These are phyloP conservation scores for Myanophis thanlyinensis DNA, from an alignment of 2,113 vertebrate species.

Conservation along the genomic window DNA sequence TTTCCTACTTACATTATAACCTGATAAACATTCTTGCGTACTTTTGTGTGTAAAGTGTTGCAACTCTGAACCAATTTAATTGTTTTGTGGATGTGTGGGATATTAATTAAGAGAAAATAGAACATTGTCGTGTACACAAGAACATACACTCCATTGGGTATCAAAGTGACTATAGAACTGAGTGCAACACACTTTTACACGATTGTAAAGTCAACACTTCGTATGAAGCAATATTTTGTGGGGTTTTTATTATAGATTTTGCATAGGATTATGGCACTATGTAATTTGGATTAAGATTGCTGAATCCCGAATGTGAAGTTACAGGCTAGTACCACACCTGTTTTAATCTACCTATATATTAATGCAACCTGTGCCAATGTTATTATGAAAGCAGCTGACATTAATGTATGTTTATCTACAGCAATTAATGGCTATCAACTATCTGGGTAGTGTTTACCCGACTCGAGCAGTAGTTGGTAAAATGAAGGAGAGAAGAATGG, in stretches of 20 bases:
- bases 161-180: neutral
- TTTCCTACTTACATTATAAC: neutral
- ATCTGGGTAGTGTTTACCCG: conserved; percentile 94
- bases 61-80: neutral
- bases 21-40: neutral
- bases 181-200: neutral
- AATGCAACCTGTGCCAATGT: neutral
- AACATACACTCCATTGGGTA: neutral
- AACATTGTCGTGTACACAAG: neutral
- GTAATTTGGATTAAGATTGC: neutral
- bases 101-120: neutral
- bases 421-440: conserved; percentile 95
- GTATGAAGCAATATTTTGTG: neutral
- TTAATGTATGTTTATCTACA: conserved; percentile 55
- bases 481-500: conserved; percentile 96
- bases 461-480: conserved; percentile 89
- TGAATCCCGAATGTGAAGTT: neutral
- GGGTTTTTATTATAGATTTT: neutral
- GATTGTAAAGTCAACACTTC: neutral
- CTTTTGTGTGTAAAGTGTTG: neutral
- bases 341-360: neutral
- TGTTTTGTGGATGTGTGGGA: neutral
- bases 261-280: neutral
- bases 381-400: neutral
- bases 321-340: neutral